These are phyloP conservation scores for Aplidium turbinatum DNA, from an alignment of 23 tunicate genomes.

Conservation along the genomic window DNA sequence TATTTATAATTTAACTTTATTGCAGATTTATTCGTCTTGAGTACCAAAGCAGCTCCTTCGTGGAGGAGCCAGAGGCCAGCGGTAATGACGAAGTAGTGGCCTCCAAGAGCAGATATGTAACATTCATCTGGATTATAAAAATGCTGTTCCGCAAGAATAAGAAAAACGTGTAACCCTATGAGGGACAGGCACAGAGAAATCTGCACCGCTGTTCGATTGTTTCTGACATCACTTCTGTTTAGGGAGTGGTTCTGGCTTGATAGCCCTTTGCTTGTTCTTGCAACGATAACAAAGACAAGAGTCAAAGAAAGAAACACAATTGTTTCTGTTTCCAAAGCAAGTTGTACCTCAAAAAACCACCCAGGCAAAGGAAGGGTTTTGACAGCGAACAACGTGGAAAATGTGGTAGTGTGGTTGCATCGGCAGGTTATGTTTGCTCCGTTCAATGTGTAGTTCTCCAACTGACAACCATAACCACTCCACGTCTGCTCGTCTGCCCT, in stretches of 20 bases:
- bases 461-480: conserved; percentile 26
- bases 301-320: conserved; percentile 37
- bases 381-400: conserved; percentile 33
- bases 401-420: conserved; percentile 57
- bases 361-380: conserved; percentile 25
- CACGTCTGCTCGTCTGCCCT: conserved; percentile 8
- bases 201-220: conserved; percentile 35
- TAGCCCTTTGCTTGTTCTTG: conserved; percentile 16
- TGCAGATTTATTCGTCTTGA: conserved; percentile 29
- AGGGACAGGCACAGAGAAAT: conserved; percentile 23
- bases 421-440: conserved; percentile 2
- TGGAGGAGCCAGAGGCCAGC: conserved; percentile 52
- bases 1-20: conserved; percentile 7
- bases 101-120: conserved; percentile 6
- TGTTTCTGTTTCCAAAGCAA: conserved; percentile 15
- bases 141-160: conserved; percentile 10
- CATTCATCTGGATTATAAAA: conserved; percentile 12
- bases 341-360: conserved; percentile 16
- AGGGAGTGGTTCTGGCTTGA: background rate
- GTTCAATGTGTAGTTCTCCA: background rate
- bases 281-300: conserved; percentile 1
- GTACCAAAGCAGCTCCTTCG: conserved; percentile 37
- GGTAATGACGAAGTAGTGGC: conserved; percentile 32
- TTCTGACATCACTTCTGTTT: conserved; percentile 11
- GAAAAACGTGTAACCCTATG: conserved; percentile 22